Base-by-base conservation (phyloP, 2,797 vertebrate species). In the Ctenosaura bakeri region DNA sequence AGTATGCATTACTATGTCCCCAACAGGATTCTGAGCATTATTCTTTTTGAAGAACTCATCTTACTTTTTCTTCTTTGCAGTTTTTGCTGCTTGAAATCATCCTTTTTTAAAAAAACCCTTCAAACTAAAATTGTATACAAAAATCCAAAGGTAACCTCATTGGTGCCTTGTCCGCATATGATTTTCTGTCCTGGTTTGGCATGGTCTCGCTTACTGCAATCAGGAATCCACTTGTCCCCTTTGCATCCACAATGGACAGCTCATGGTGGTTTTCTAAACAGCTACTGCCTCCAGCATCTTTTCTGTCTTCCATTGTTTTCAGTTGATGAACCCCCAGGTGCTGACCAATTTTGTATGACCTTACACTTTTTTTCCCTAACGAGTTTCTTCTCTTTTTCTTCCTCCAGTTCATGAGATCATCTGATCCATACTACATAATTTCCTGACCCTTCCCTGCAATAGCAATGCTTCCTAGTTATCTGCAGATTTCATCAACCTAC, bases 401-500 rank as follows among this genome's bases (percentile, higher is more conserved):
- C 35, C 56, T 78, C 50, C 79, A 22, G 50, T 77, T 90, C 71
- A 77, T 88, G 90, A 90, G 73, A 79, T 90, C 81, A 84, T 90
- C 81, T 87, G 73, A 84, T 56, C 20, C 59, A 46, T 83, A 56
- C 50, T 71, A 35, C 80, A 88, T 84, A 78, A 84, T 88, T 78
- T 90, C 62, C 90, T 84, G 50, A 22, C 71, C 73, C 35, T 78
- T 77, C 62, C 24, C 80, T 79, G 13, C 50, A 77, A 20, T 87
- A 26, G 50, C 64, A 87, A 38, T 46, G 85, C 32, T 71, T 71
- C 50, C 74, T 56, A 87, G 86, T 84, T 88, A 84, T 88, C 90
- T 90, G 90, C 74, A 83, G 86, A 90, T 90, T 90, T 56, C 82
- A 88, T 90, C 90, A 88, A 69, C 86, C 81, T 20, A 71, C 62